phyloP scores from a whole-genome alignment of 2,888 invertebrate species.

The Plagodis dolabraria region DNA sequence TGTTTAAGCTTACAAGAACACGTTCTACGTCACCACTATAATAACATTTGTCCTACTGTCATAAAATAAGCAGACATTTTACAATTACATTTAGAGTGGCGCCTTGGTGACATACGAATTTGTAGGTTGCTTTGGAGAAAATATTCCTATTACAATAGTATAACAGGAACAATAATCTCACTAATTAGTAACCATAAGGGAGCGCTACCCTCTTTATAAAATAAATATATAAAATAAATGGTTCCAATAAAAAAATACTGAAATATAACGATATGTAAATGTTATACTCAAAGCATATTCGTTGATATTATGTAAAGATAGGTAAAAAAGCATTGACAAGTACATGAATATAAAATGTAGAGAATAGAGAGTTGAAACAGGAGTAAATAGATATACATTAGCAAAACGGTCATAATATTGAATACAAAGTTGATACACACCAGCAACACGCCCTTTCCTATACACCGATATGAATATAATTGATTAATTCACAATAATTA shows the following conservation, averaged over 20 bases:
- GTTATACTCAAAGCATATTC: conserved; percentile 18
- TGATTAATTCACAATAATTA: background rate
- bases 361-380: conserved; percentile 2
- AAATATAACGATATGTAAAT: conserved; percentile 24
- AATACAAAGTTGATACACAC: background rate
- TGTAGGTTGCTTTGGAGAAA: too few species aligned
- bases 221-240: background rate
- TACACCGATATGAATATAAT: background rate
- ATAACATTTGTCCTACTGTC: background rate
- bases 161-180: too few species aligned
- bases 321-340: conserved; percentile 12
- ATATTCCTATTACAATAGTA: too few species aligned
- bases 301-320: conserved; percentile 19
- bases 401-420: conserved; percentile 6
- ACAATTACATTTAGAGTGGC: too few species aligned
- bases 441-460: background rate
- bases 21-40: conserved; percentile 10
- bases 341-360: conserved; percentile 20
- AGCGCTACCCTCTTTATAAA: background rate
- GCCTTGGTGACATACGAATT: too few species aligned
- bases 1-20: conserved; percentile 14
- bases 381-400: conserved; percentile 22
- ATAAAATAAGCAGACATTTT: conserved; percentile 6
- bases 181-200: too few species aligned
- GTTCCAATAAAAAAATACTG: conserved; percentile 1